Percentiles rank a stretch among this genome's conserved stretches.
Evolutionary conservation across 2,113 vertebrate species (phyloP).

Genomic region (Leptocoma aspasia): DNA sequence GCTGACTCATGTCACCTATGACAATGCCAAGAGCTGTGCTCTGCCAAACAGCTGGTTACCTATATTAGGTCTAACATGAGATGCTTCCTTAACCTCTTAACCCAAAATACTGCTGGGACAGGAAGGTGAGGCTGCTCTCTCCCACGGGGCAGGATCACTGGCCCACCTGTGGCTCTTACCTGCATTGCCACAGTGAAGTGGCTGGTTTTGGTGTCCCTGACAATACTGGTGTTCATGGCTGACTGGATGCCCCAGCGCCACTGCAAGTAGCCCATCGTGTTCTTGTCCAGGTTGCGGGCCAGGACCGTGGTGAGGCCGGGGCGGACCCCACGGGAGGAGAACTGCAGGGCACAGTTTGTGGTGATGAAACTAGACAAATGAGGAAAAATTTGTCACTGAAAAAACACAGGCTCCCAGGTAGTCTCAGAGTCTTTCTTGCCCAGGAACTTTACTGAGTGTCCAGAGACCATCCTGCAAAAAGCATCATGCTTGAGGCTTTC

Average conservation of each 20-base stretch:
- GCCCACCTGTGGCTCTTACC: slow-evolving; percentile 62
- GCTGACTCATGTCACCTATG: background rate
- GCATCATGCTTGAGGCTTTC: accelerated
- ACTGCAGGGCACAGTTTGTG: slow-evolving; percentile 91
- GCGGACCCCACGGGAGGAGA: slow-evolving; percentile 88
- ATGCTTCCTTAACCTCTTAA: background rate
- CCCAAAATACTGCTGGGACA: background rate
- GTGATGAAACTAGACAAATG: slow-evolving; percentile 83
- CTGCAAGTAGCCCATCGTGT: slow-evolving; percentile 97
- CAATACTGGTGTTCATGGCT: slow-evolving; percentile 95
- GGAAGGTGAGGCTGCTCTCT: background rate
- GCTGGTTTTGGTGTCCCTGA: slow-evolving; percentile 93
- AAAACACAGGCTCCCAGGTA: background rate
- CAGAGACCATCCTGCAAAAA: background rate
- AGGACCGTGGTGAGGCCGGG: slow-evolving; percentile 89
- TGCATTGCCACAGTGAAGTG: slow-evolving; percentile 91
- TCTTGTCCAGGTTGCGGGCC: slow-evolving; percentile 93
- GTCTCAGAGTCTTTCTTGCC: background rate
- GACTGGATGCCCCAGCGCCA: slow-evolving; percentile 96
- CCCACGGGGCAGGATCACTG: accelerated
- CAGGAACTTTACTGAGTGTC: background rate
- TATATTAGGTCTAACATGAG: accelerated
- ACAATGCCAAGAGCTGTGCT: background rate
- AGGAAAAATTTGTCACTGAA: background rate
- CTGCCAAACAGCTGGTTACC: background rate